Evolutionary conservation across 2,113 vertebrate genomes (phyloP).

Genomic region (Cyanoderma ruficeps): DNA sequence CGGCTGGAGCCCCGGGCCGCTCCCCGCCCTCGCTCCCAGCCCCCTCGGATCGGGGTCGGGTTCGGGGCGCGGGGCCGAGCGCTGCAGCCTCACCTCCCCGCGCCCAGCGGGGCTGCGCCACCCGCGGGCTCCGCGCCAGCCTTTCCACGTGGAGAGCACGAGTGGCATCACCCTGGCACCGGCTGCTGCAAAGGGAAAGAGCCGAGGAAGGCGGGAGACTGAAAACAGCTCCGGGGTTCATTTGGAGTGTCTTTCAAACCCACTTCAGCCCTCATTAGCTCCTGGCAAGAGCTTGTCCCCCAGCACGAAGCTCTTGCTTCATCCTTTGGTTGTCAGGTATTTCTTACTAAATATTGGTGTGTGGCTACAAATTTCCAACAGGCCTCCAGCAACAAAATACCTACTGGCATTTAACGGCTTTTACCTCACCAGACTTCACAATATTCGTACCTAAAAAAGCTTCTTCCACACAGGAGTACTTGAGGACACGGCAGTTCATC

Average conservation of each 20-base stretch:
- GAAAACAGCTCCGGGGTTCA: not conserved
- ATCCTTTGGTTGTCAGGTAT: not conserved
- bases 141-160: fast-evolving
- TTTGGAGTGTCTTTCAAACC: not conserved
- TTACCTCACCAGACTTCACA: not conserved
- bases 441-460: not conserved
- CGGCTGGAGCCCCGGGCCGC: slow-evolving; percentile 15
- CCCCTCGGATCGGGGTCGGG: not conserved
- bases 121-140: not conserved
- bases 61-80: not conserved
- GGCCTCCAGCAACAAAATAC: not conserved
- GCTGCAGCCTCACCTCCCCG: not conserved
- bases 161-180: not conserved
- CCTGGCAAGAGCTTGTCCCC: not conserved
- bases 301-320: not conserved
- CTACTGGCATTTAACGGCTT: not conserved
- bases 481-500: not conserved
- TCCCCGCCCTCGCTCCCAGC: slow-evolving; percentile 48
- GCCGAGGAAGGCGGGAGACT: not conserved
- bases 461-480: not conserved
- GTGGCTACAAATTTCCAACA: not conserved
- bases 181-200: fast-evolving
- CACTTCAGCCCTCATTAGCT: not conserved
- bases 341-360: not conserved
- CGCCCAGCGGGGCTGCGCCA: not conserved